phyloP scores from a whole-genome alignment of 2,797 vertebrate genomes.

The Ctenopoma multispine region DNA sequence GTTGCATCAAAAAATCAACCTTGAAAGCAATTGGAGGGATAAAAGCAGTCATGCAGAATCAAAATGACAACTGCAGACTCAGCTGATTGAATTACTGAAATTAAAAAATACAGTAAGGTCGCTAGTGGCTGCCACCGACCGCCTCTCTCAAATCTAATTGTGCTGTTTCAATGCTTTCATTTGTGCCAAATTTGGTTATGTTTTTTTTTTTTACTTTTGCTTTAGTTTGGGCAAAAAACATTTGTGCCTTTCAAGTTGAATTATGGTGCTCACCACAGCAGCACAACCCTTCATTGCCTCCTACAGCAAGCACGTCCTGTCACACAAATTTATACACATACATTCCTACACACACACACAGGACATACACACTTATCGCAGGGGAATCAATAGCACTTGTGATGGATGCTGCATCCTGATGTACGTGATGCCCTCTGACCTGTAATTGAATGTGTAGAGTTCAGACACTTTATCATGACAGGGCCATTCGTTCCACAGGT shows the following conservation, averaged over 20 bases:
- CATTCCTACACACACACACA: not conserved
- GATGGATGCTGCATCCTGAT: constrained; percentile 74
- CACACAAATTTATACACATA: constrained; percentile 24
- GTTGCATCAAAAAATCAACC: constrained; percentile 2
- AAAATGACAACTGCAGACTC: constrained; percentile 18
- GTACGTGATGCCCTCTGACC: constrained; percentile 71
- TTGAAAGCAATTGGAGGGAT: not conserved
- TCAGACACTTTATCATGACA: constrained; percentile 76
- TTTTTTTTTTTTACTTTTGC: constrained; percentile 1
- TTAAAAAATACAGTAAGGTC: constrained; percentile 38
- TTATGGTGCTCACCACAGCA: constrained; percentile 43
- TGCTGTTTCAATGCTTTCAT: constrained; percentile 27
- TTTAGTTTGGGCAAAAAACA: constrained; percentile 34
- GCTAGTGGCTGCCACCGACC: constrained; percentile 7
- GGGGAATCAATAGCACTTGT: constrained; percentile 68
- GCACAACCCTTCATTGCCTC: constrained; percentile 25
- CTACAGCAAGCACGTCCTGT: constrained; percentile 21
- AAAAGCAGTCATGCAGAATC: constrained; percentile 19
- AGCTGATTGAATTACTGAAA: constrained; percentile 32
- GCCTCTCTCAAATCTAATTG: constrained; percentile 31
- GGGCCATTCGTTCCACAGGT: constrained; percentile 71
- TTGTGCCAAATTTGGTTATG: constrained; percentile 21
- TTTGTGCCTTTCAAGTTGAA: constrained; percentile 57
- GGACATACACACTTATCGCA: constrained; percentile 35
- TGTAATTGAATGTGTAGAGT: constrained; percentile 75